Evolutionary conservation across 2,113 vertebrate species (phyloP).

Genomic region (Paralichthys olivaceus): DNA sequence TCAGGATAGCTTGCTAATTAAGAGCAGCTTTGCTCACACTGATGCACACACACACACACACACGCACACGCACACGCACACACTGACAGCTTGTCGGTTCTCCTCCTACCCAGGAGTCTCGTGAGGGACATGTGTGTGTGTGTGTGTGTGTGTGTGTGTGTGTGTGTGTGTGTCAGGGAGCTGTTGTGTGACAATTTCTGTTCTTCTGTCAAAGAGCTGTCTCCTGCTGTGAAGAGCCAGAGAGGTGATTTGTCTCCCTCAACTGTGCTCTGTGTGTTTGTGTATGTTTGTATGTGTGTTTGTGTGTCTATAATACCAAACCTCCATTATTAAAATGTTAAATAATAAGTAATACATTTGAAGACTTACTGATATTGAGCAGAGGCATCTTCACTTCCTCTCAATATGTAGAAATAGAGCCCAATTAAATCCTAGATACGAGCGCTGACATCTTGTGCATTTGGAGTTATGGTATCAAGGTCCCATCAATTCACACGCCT

Average conservation of each 20-base stretch:
- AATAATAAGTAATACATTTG: neutral
- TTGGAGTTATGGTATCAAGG: no score
- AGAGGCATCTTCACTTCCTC: no score
- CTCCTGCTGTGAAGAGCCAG: slow-evolving; percentile 38
- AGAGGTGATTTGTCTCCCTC: slow-evolving; percentile 61
- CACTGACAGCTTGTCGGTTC: slow-evolving; percentile 56
- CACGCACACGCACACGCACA: slow-evolving; percentile 2
- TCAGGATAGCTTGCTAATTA: slow-evolving; percentile 68
- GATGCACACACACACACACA: neutral
- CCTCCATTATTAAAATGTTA: neutral
- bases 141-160: slow-evolving; percentile 15
- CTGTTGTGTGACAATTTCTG: slow-evolving; percentile 44
- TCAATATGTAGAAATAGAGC: no score
- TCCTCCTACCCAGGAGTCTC: slow-evolving; percentile 38
- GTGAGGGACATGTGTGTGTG: slow-evolving; percentile 13
- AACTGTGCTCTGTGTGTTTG: slow-evolving; percentile 25
- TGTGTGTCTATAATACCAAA: neutral
- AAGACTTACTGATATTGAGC: neutral
- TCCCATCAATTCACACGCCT: no score
- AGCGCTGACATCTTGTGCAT: no score
- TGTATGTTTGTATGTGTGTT: neutral
- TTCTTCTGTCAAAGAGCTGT: slow-evolving; percentile 52
- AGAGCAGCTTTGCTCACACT: slow-evolving; percentile 47
- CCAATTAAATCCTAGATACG: no score
- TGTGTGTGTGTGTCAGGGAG: slow-evolving; percentile 32